Conservation (phyloP, 2,113 vertebrate genomes). For the Hemicordylus capensis region DNA sequence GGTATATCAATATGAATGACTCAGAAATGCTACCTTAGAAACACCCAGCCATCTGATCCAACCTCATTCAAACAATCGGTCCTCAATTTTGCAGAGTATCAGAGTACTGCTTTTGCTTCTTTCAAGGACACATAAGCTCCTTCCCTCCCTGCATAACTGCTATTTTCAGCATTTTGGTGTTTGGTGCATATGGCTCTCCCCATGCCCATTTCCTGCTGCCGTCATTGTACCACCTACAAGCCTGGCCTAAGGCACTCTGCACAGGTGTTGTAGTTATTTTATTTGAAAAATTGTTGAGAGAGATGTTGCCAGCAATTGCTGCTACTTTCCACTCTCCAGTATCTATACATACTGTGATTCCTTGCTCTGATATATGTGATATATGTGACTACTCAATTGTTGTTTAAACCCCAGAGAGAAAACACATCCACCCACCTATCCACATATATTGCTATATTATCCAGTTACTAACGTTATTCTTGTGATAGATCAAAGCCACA, state of each 20-base stretch:
- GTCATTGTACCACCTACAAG: conserved; percentile 7
- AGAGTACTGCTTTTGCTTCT: background rate
- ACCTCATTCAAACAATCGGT: background rate
- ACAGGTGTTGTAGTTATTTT: conserved; percentile 55
- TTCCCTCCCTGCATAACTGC: conserved; percentile 41
- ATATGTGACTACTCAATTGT: background rate
- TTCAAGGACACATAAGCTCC: background rate
- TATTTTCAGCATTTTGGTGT: conserved; percentile 47
- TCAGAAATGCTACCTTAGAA: background rate
- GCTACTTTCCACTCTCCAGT: background rate
- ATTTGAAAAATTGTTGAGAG: conserved; percentile 27
- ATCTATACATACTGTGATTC: conserved; percentile 4
- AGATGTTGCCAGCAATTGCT: conserved; percentile 4
- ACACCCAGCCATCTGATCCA: background rate
- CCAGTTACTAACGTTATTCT: no score
- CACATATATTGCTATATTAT: background rate
- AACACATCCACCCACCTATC: background rate
- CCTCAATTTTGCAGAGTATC: background rate
- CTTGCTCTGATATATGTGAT: background rate
- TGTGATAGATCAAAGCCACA: no score
- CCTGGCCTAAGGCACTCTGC: conserved; percentile 42
- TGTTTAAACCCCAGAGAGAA: background rate
- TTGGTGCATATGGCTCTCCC: no score
- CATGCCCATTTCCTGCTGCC: background rate
- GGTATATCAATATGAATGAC: background rate